Percentiles rank a stretch among this genome's conserved stretches.
These are phyloP conservation scores for Ectropis crepuscularia DNA, from an alignment of 2,888 invertebrate genomes.

Conservation along the genomic window DNA sequence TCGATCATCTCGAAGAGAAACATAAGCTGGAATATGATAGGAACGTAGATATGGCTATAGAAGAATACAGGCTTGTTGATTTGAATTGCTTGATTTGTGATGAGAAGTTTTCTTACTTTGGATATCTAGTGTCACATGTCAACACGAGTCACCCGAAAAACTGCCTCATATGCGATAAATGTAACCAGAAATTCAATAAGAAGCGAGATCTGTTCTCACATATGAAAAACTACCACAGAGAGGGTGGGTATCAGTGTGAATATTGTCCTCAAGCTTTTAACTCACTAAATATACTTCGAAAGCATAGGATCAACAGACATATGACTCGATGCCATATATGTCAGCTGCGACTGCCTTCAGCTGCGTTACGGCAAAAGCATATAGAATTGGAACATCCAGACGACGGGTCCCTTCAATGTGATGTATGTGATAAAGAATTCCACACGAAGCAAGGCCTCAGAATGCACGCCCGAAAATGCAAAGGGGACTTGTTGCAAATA, in stretches of 20 bases:
- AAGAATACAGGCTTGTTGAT: constrained; percentile 68
- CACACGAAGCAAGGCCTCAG: constrained; percentile 74
- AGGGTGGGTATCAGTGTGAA: constrained; percentile 75
- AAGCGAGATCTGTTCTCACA: constrained; percentile 75
- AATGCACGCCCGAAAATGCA: constrained; percentile 75
- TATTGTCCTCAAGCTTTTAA: constrained; percentile 67
- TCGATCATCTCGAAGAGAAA: constrained; percentile 63
- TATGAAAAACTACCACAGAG: constrained; percentile 77
- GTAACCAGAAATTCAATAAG: constrained; percentile 76
- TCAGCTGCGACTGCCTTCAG: constrained; percentile 70
- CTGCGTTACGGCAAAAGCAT: constrained; percentile 72
- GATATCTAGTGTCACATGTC: constrained; percentile 74
- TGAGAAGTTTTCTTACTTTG: constrained; percentile 73
- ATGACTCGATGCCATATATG: constrained; percentile 71
- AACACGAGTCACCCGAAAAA: constrained; percentile 76
- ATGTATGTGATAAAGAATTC: constrained; percentile 71
- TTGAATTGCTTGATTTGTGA: constrained; percentile 67
- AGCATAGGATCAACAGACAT: constrained; percentile 72
- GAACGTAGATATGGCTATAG: constrained; percentile 74
- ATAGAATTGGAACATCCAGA: constrained; percentile 75
- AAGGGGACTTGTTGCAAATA: constrained; percentile 58
- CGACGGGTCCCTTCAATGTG: constrained; percentile 70
- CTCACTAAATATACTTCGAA: constrained; percentile 71
- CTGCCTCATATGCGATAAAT: constrained; percentile 73
- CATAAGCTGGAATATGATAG: constrained; percentile 70